Evolutionary conservation across 2,888 invertebrate species (phyloP).

Genomic region (Busseola fusca): DNA sequence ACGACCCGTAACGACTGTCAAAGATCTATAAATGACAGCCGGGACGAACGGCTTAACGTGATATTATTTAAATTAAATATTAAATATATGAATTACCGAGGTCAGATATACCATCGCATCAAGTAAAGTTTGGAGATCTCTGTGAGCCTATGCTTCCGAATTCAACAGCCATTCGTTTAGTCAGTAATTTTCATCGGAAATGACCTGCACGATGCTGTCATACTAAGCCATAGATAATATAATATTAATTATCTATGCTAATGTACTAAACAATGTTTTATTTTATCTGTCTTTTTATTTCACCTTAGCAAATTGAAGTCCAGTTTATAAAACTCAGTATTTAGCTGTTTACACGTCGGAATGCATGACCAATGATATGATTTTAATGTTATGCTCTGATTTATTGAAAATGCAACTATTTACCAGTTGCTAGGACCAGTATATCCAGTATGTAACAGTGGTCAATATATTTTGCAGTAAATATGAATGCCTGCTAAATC

Average conservation of each 20-base stretch:
- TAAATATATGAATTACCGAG: not conserved
- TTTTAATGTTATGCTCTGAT: conserved; percentile 43
- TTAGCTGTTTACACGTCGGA: not conserved
- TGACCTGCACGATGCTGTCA: not conserved
- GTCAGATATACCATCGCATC: not conserved
- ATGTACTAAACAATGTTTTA: not conserved
- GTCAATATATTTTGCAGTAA: conserved; percentile 14
- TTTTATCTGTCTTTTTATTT: not conserved
- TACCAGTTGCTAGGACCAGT: conserved; percentile 12
- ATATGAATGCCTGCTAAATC: conserved; percentile 27
- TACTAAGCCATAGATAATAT: not conserved
- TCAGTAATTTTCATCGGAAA: not conserved
- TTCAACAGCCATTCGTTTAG: not conserved
- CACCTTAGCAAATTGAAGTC: not conserved
- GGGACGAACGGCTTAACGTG: no score
- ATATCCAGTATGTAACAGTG: conserved; percentile 15
- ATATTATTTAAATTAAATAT: no score
- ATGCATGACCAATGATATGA: conserved; percentile 25
- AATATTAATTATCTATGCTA: no score
- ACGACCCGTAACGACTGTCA: no score
- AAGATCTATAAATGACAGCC: no score
- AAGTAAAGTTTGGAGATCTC: not conserved
- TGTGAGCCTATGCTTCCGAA: not conserved
- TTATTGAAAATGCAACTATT: conserved; percentile 28
- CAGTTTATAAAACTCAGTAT: not conserved